Base-by-base conservation (phyloP, 2,888 invertebrate genomes). In the Drosophila nigritarsus region DNA sequence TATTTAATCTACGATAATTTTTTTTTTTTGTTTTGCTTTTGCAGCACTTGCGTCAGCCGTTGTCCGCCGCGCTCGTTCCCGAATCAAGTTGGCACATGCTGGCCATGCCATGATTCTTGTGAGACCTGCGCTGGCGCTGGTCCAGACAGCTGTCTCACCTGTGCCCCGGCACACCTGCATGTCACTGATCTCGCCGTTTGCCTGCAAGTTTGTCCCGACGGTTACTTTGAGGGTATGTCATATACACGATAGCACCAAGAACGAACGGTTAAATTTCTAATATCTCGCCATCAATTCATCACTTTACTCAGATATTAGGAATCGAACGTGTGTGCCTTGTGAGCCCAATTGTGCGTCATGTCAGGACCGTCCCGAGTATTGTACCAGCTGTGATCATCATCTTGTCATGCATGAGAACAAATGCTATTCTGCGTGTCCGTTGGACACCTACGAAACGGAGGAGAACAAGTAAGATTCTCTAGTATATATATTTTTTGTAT, bases 31-130 rank as follows among this genome's bases (percentile, higher is more conserved):
- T n/a, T 24, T 32, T 20, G 24, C 67, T 48, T 75, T 73, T 65
- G 92, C 93, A 97, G 97, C 90, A 96, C 96, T 29, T 98, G 98
- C 92, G 96, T 97, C 4, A 96, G 96, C 75, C 95, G 96, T 56
- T 98, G 98, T 91, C 97, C 97, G 9, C 97, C 97, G 18, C 95
- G 97, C 83, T 97, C 97, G 89, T 98, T 96, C 87, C 96, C 96
- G 0, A 97, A 97, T 91, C 95, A 96, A 85, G 96, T 96, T 49
- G 96, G 96, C 50, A 95, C 96, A 29, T 98, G 98, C 89, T 96
- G 96, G 95, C 96, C 96, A 0, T 98, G 98, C 87, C 97, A 98
- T 91, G 97, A 97, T 90, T 97, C 97, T 18, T 98, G 98, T 90
- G 96, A 97, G 91, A 97, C 97, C 20, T 98, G 98, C 89, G 97